These are phyloP conservation scores for Xiphophorus maculatus DNA, from an alignment of 2,113 vertebrate genomes.

Conservation along the genomic window DNA sequence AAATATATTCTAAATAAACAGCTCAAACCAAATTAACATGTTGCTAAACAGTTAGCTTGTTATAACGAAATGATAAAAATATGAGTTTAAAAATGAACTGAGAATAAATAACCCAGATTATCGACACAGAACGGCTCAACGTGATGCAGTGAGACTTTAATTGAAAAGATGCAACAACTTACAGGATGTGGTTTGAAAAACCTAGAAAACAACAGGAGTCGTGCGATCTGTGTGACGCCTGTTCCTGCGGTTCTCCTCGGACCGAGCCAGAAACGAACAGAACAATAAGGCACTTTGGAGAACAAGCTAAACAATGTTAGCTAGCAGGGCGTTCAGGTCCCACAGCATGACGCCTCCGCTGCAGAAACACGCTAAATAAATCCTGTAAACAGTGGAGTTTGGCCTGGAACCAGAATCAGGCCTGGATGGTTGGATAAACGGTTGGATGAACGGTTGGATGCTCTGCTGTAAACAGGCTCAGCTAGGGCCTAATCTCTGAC, in stretches of 20 bases:
- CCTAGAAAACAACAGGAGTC: constrained; percentile 19
- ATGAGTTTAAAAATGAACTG: too few relatives aligned
- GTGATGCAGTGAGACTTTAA: constrained; percentile 60
- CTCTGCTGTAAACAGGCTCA: not conserved
- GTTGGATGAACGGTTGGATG: too few relatives aligned
- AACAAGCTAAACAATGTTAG: constrained; percentile 1
- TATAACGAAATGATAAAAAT: too few relatives aligned
- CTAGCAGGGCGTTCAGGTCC: constrained; percentile 24
- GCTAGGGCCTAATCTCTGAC: too few relatives aligned
- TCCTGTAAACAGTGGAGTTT: constrained; percentile 33
- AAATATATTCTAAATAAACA: too few relatives aligned
- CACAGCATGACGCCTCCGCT: too few relatives aligned
- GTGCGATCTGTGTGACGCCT: constrained; percentile 45
- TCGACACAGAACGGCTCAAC: not conserved
- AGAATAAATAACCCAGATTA: too few relatives aligned
- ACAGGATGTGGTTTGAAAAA: constrained; percentile 37
- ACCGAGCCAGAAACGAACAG: constrained; percentile 3
- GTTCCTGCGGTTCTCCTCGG: not conserved
- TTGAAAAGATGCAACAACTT: constrained; percentile 56
- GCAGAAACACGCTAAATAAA: constrained; percentile 26
- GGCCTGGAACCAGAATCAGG: constrained; percentile 5
- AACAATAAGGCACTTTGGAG: constrained; percentile 67
- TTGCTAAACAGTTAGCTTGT: too few relatives aligned
- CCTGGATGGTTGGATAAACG: too few relatives aligned
- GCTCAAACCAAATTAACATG: too few relatives aligned